phyloP scores from a whole-genome alignment of 2,888 invertebrate genomes.

The Tenodera sinensis region DNA sequence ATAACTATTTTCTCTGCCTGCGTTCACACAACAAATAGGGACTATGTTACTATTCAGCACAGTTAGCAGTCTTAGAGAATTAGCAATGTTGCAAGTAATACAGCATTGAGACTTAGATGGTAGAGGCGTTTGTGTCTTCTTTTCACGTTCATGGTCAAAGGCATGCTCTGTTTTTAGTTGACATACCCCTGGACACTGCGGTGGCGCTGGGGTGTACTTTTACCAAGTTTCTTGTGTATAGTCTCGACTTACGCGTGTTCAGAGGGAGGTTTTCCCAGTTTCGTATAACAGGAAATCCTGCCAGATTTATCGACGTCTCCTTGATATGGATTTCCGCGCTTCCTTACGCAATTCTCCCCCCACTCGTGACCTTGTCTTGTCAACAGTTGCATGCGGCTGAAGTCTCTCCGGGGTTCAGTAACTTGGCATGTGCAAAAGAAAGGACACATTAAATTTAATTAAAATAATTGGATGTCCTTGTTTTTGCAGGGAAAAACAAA shows the following conservation, averaged over 20 bases:
- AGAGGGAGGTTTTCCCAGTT: background rate
- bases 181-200: background rate
- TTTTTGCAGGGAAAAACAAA: no score
- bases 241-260: background rate
- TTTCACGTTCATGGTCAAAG: no score
- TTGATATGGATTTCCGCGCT: background rate
- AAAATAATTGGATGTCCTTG: no score
- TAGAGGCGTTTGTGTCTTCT: no score
- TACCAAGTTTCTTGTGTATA: background rate
- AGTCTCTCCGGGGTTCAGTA: background rate
- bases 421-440: background rate
- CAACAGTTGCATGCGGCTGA: background rate
- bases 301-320: background rate
- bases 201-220: background rate
- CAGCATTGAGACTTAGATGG: no score
- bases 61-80: no score
- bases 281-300: background rate
- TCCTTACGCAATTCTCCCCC: no score
- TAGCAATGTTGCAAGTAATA: no score
- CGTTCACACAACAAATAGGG: no score
- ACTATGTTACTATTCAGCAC: no score
- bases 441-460: background rate
- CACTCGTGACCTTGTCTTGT: background rate
- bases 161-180: no score
- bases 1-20: no score